Percentiles rank a stretch among this genome's conserved stretches.
phyloP scores from a whole-genome alignment of 2,113 vertebrate genomes.

The Eurypyga helias region DNA sequence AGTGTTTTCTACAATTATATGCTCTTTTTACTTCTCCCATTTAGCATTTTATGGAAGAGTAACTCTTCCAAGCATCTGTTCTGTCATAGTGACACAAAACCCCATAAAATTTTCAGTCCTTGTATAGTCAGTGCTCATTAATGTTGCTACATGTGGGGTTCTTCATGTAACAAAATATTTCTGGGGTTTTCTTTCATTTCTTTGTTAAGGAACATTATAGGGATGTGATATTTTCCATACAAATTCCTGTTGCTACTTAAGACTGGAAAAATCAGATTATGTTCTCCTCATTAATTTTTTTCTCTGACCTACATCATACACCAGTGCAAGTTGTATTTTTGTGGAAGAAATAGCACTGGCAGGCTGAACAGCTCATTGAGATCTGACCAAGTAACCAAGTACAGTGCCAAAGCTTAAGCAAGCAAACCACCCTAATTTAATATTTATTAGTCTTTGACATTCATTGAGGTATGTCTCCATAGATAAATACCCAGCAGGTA shows the following conservation, averaged over 20 bases:
- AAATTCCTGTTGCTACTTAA: background rate
- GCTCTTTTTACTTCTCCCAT: background rate
- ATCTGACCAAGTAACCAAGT: background rate
- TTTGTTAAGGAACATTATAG: background rate
- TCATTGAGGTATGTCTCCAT: background rate
- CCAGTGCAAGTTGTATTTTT: background rate
- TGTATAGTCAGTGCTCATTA: background rate
- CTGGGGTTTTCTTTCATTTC: background rate
- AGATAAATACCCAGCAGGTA: background rate
- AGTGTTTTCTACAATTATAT: background rate
- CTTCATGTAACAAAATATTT: background rate
- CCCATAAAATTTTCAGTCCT: background rate
- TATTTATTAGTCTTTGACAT: slow-evolving; percentile 33
- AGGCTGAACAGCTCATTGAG: background rate
- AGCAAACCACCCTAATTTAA: slow-evolving; percentile 7
- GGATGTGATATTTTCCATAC: background rate
- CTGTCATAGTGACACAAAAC: background rate
- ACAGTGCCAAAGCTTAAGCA: background rate
- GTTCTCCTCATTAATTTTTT: background rate
- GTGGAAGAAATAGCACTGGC: background rate
- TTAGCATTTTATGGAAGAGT: background rate
- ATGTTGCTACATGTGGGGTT: background rate
- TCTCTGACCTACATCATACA: background rate
- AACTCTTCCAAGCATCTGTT: background rate
- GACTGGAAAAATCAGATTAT: background rate